A percentile compares a stretch with the other conserved stretches of the same genome.
Conservation (phyloP, 2,797 vertebrate species). For the Atherinosoma microstoma region DNA sequence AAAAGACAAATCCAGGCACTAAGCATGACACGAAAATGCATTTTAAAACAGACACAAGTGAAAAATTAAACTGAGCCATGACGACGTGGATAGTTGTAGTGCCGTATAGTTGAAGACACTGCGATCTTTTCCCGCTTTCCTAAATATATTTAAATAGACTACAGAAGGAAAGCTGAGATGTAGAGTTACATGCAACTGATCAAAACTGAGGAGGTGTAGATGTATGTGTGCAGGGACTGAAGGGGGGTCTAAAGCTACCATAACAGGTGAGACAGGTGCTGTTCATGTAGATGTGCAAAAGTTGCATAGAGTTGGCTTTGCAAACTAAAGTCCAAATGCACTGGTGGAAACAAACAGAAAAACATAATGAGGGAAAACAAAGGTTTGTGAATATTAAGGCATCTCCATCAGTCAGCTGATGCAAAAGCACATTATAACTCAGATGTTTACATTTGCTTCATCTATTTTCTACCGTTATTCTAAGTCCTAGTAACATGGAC, state of each 20-base stretch:
- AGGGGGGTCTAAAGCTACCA: slow-evolving; percentile 16
- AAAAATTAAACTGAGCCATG: slow-evolving; percentile 6
- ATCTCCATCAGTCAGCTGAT: not conserved
- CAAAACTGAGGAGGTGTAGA: not conserved
- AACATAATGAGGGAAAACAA: not conserved
- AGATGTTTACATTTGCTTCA: not conserved
- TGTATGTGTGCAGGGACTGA: not conserved
- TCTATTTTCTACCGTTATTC: not conserved
- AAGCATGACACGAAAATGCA: slow-evolving; percentile 17
- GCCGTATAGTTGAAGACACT: slow-evolving; percentile 16
- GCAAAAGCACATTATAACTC: not conserved
- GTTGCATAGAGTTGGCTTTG: slow-evolving; percentile 45
- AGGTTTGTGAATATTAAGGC: not conserved
- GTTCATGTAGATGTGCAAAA: slow-evolving; percentile 33
- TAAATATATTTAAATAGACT: slow-evolving; percentile 10
- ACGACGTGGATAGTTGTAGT: slow-evolving; percentile 20
- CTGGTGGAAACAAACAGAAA: not conserved
- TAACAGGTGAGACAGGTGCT: slow-evolving; percentile 1
- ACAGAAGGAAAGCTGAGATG: not conserved
- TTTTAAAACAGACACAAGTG: not conserved
- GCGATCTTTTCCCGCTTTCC: not conserved
- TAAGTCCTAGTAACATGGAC: not conserved
- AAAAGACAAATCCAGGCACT: slow-evolving; percentile 45
- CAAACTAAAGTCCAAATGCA: slow-evolving; percentile 14
- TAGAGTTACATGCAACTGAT: not conserved